Base-by-base conservation (phyloP, 2,888 invertebrate genomes). In the Drosophila vallismaia region DNA sequence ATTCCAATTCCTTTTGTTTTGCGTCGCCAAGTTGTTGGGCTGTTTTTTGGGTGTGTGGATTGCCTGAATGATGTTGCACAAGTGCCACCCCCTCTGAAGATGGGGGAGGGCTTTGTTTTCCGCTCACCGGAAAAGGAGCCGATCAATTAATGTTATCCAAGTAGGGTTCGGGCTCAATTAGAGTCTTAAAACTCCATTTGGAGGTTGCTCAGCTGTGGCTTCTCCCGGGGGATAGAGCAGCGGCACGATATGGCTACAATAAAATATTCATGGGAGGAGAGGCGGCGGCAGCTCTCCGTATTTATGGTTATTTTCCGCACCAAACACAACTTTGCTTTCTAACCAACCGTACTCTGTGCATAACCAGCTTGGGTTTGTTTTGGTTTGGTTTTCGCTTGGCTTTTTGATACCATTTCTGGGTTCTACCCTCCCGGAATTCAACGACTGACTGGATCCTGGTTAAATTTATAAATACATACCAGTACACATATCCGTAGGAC, bases 241-340 rank as follows among this genome's bases (percentile, higher is more conserved):
- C 10, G 12, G 14, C 9, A 29, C n/a, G n/a, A 33, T 33, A 10
- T 33, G 36, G 63, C 63, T 64, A 9, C 67, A 46, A 52, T 64
- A 45, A 52, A 64, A 64, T 64, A 64, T 64, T 64, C 63, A 64
- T 67, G 45, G 45, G 7, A 36, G 14, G 24, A 52, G 56, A 54
- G 55, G 24, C 8, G 19, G 33, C 26, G 19, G 33, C 26, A 49
- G 64, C 64, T 50, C 33, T 44, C 14, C 68, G 54, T 64, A 64
- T 64, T 64, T 64, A 64, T 64, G 63, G 63, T 67, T 64, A 64
- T 67, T 53, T 63, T 67, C 45, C 63, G 31, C 67, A 64, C 52
- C 52, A 67, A 67, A 67, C 68, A 67, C 63, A 64, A 64, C 63
- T 64, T 67, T 67, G 68, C 63, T 67, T 67, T 67, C 63, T 14